Percentiles rank a stretch among this genome's conserved stretches.
phyloP scores from a whole-genome alignment of 2,113 vertebrate genomes.

The Tyto alba region DNA sequence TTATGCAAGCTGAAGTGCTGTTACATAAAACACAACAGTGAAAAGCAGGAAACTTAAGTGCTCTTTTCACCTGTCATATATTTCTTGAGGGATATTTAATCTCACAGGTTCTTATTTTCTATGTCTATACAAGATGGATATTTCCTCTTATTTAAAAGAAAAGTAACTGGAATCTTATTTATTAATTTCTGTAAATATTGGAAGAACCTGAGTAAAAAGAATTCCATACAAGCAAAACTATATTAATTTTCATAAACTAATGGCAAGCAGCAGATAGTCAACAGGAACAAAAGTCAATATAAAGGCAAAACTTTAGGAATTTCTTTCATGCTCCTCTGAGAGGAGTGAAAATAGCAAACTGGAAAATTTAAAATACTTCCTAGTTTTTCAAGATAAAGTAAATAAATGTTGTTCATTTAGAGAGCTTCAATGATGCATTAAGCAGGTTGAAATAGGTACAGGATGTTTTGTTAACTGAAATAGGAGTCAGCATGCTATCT shows the following conservation, averaged over 20 bases:
- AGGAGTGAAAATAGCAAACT: background rate
- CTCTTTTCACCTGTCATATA: background rate
- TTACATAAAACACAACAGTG: background rate
- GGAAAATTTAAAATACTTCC: background rate
- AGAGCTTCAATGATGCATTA: background rate
- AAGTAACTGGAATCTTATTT: background rate
- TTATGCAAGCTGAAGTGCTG: background rate
- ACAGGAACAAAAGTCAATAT: background rate
- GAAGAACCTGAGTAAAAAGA: background rate
- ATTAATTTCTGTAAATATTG: background rate
- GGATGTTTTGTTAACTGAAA: background rate
- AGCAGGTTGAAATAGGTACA: background rate
- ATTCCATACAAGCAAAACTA: background rate
- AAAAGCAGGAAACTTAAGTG: background rate
- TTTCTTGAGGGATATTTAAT: background rate
- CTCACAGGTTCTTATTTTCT: background rate
- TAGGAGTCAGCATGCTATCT: background rate
- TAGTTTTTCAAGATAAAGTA: background rate
- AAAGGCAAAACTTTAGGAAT: background rate
- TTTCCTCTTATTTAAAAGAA: background rate
- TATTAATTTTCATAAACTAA: background rate
- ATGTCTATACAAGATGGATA: background rate
- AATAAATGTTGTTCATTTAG: too few species aligned
- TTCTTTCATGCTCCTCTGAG: background rate
- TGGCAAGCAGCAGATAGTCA: background rate